Conservation (phyloP, 53 echinoderm and acorn worm species). For the Luidia sarsii region DNA sequence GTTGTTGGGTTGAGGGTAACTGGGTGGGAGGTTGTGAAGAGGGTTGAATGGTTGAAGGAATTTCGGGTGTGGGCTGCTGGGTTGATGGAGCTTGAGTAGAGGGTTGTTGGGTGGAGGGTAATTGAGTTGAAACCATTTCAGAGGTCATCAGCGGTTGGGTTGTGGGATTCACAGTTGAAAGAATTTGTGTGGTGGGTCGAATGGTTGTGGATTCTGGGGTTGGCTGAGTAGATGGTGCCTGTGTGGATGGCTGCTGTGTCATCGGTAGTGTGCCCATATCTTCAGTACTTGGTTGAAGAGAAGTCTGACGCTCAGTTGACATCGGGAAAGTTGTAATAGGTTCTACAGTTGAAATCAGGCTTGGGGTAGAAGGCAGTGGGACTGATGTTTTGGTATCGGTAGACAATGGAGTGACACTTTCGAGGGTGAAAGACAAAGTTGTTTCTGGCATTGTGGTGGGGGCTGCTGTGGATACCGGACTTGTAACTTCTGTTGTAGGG, state of each 20-base stretch:
- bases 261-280: too few relatives aligned
- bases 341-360: too few relatives aligned
- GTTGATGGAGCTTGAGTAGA: background rate
- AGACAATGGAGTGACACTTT: too few relatives aligned
- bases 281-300: too few relatives aligned
- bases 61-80: slow-evolving; percentile 1
- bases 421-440: too few relatives aligned
- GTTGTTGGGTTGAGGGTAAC: background rate
- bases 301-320: too few relatives aligned
- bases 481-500: background rate
- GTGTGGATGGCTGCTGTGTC: slow-evolving; percentile 4
- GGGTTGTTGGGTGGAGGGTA: slow-evolving; percentile 1
- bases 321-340: too few relatives aligned
- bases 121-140: background rate
- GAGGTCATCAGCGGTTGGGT: slow-evolving; percentile 2
- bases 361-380: too few relatives aligned
- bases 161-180: background rate
- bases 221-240: slow-evolving; percentile 21
- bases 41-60: background rate
- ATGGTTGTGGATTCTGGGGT: background rate
- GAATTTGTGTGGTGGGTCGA: background rate
- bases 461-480: background rate
- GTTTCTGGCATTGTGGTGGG: slow-evolving; percentile 7
- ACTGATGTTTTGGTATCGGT: too few relatives aligned
- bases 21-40: slow-evolving; percentile 6